These are phyloP conservation scores for Centropyge bicolor DNA, from an alignment of 2,797 vertebrate genomes.

Conservation along the genomic window DNA sequence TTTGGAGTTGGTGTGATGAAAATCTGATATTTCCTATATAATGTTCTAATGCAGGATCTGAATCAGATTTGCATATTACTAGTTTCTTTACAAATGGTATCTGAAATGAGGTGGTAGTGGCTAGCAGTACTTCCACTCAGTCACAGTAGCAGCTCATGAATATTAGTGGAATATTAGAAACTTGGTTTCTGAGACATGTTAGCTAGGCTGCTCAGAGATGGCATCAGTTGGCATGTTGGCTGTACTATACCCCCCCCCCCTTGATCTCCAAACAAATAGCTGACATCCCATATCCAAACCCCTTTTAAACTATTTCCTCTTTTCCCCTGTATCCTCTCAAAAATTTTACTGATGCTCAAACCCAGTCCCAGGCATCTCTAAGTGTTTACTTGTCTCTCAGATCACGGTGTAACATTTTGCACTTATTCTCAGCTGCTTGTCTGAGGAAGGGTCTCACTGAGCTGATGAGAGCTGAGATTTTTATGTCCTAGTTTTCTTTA, in stretches of 20 bases:
- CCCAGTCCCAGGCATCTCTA: neutral
- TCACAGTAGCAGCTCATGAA: neutral
- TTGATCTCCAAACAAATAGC: too few relatives aligned
- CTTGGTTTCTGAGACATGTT: neutral
- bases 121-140: too few relatives aligned
- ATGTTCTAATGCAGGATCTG: too few relatives aligned
- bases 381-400: neutral
- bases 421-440: neutral
- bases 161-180: neutral
- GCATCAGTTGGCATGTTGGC: neutral
- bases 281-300: neutral
- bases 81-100: neutral
- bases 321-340: neutral
- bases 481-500: constrained; percentile 30
- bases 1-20: neutral
- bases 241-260: neutral
- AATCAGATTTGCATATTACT: too few relatives aligned
- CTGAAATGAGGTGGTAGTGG: neutral
- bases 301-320: neutral
- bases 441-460: neutral
- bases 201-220: neutral
- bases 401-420: neutral
- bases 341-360: neutral
- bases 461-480: neutral
- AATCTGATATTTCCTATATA: neutral